Base-by-base conservation (phyloP, 2,113 vertebrate species). In the Notothenia rossii region DNA sequence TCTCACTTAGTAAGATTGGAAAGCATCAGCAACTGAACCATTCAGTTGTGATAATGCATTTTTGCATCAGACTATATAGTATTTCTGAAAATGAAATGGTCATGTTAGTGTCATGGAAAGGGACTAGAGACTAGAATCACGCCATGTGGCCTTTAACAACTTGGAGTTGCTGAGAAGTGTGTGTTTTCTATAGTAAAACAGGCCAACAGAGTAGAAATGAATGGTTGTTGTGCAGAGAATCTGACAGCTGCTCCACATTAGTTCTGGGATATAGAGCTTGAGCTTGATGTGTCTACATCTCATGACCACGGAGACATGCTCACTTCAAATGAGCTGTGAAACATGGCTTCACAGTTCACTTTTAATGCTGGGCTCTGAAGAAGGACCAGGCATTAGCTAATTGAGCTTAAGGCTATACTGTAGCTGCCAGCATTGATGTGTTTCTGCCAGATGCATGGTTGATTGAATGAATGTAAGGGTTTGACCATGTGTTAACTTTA, bases 181-280 rank as follows among this genome's bases (percentile, higher is more conserved):
- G 46, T 60, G 36, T 79, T 83, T 87, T 75, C 50, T 68, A 77
- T 72, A 65, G 58, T 46, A 1, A 25, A 88, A 63, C 73, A 63
- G 60, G 72, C 73, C 78, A 84, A 51, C 69, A 74, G 71, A 74
- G 60, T 78, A 20, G 6, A 86, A 90, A 83, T 66, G 29, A 69
- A 74, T 74, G 59, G 80, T 90, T 89, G 78, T 81, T 82, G 84
- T 71, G 81, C 72, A 84, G 68, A 50, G 75, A 68, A 78, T 79
- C 20, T 82, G 89, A 91, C 92, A 92, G 89, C 90, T 92, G 90
- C 84, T 92, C 77, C 82, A 83, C 82, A 90, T 94, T 90, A 89
- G 73, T 91, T 89, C 81, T 79, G 78, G 87, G 74, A 48, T 88
- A 87, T 86, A 86, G 78, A 85, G 64, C 79, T 50, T 72, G 78